Evolutionary conservation across 1,140 invertebrate species (phyloP).

Genomic region (Cherax destructor): DNA sequence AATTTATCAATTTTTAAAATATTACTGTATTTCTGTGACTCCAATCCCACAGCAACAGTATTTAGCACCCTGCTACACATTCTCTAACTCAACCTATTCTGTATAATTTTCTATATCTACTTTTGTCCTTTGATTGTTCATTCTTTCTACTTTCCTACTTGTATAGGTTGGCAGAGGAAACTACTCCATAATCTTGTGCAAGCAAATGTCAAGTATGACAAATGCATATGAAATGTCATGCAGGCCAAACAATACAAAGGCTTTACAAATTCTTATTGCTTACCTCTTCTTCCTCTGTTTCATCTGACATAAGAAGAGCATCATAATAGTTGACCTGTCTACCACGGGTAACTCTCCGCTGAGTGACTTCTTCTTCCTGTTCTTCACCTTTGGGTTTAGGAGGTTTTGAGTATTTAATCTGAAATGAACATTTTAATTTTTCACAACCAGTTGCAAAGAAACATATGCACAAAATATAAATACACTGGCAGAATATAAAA

Average conservation of each 20-base stretch:
- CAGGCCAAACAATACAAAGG: not conserved
- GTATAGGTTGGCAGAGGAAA: no score
- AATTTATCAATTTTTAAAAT: no score
- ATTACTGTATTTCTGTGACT: no score
- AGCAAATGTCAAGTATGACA: no score
- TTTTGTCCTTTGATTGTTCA: no score
- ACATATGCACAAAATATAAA: not conserved
- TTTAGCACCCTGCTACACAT: no score
- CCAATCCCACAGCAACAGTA: no score
- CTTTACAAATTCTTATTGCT: not conserved
- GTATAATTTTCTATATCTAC: no score
- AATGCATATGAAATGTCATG: not conserved
- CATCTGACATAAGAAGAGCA: slow-evolving; percentile 70
- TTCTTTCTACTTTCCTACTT: no score
- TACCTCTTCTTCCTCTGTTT: slow-evolving; percentile 69
- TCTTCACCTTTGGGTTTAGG: slow-evolving; percentile 63
- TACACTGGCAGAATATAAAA: no score
- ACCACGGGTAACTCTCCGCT: slow-evolving; percentile 65
- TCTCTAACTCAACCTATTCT: no score
- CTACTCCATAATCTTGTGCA: not conserved
- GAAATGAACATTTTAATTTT: not conserved
- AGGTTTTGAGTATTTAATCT: slow-evolving; percentile 70
- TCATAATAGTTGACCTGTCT: slow-evolving; percentile 70
- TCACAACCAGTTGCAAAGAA: not conserved
- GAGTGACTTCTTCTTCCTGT: slow-evolving; percentile 49